Base-by-base conservation (phyloP, 2,888 invertebrate genomes). In the Zhengitettix transpicula region DNA sequence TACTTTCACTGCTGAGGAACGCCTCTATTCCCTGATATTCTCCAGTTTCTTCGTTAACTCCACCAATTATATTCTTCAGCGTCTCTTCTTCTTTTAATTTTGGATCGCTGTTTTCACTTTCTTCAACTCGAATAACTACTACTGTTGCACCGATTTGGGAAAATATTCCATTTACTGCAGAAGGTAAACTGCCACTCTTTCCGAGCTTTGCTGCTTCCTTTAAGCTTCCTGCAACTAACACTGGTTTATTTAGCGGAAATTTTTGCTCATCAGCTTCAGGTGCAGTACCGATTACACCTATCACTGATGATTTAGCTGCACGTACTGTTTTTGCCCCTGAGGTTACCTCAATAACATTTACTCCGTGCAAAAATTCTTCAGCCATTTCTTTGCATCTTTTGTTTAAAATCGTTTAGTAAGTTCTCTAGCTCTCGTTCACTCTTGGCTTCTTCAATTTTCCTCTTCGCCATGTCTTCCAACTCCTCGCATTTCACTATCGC, bases 21-120 rank as follows among this genome's bases (percentile, higher is more conserved):
- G 56, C 56, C 2, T 9, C 7, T 8, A 56, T 56, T 9, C 7
- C 56, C 9, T 40, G 5, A 9, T 56, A 40, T 41, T 56, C 41
- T 56, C 56, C 56, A 2, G 40, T 56, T 28, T 56, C 40, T 9
- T 56, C 15, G 10, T 56, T 10, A 56, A 56, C 40, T n/a, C 42
- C 56, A 12, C 56, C 56, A 56, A 56, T 9, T 56, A 56, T 41
- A 56, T 56, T 56, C 28, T 56, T 56, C 42, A 56, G 56, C 9
- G 40, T 56, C 42, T 56, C 56, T n/a, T n/a, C n/a, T n/a, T n/a
- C 42, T 56, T 56, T 56, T 40, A 56, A 56, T 56, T 56, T 56
- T 56, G 56, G 42, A 9, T 56, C 40, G 40, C 56, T 56, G 42
- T 56, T 56, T 2, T 56, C 56, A 56, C 56, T 56, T 56, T 9